Conservation (phyloP, 2,888 invertebrate species). For the Macrophya alboannulata region DNA sequence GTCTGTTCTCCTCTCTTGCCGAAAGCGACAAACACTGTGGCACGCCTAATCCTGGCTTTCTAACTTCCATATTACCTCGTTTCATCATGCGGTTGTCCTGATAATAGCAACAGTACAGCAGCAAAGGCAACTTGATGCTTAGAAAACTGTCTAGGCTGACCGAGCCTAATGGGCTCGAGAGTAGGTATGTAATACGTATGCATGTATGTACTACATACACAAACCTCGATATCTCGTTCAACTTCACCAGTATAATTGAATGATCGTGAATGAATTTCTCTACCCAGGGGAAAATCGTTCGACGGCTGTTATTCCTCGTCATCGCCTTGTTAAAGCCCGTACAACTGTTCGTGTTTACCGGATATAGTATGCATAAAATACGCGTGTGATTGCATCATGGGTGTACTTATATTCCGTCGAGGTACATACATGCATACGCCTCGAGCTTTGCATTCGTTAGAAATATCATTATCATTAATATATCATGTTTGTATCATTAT, state of each 20-base stretch:
- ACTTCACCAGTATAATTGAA: conserved; percentile 20
- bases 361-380: not conserved
- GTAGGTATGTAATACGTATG: not conserved
- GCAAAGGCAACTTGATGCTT: not conserved
- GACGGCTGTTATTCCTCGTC: not conserved
- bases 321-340: conserved; percentile 8
- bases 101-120: not conserved
- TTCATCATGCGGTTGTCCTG: not conserved
- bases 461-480: not conserved
- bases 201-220: not conserved
- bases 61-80: conserved; percentile 42
- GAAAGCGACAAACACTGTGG: conserved; percentile 24
- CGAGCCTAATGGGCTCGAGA: conserved; percentile 28
- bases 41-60: conserved; percentile 14
- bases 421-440: too few relatives aligned
- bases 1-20: not conserved
- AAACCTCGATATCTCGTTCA: not conserved
- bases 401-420: not conserved
- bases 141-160: not conserved
- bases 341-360: not conserved
- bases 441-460: not conserved
- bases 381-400: not conserved
- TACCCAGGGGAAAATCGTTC: not conserved
- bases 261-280: not conserved
- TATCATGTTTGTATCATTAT: conserved; percentile 16